Conservation (phyloP, 2,888 invertebrate genomes). For the Drosophila multiciliata region DNA sequence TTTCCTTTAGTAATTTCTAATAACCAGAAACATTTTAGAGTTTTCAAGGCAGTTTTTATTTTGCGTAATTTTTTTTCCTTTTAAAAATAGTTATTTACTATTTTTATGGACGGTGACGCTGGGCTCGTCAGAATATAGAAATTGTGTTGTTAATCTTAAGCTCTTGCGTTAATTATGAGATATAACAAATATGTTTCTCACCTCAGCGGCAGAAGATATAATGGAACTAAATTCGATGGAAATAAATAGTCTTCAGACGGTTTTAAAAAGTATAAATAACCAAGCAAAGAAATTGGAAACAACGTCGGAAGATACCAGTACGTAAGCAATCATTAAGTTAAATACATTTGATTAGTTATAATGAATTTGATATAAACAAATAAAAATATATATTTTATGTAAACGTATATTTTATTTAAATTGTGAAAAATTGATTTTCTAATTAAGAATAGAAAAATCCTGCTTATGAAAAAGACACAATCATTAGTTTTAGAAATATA, state of each 20-base stretch:
- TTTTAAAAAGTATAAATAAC: conserved; percentile 16
- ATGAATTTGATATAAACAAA: neutral
- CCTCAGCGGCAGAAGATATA: neutral
- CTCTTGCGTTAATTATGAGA: neutral
- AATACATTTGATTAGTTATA: neutral
- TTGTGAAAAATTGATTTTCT: neutral
- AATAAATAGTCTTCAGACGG: conserved; percentile 33
- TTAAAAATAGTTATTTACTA: no score
- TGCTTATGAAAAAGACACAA: neutral
- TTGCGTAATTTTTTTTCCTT: no score
- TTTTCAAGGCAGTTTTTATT: no score
- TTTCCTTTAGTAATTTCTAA: fast-evolving
- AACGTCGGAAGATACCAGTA: conserved; percentile 4
- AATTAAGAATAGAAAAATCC: neutral
- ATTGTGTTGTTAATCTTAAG: neutral
- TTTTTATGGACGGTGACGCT: no score
- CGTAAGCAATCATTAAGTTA: neutral
- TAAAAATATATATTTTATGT: neutral
- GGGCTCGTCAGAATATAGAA: no score
- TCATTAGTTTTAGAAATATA: neutral
- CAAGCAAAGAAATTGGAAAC: conserved; percentile 4
- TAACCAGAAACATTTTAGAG: neutral
- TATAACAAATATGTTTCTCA: neutral
- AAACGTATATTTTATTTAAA: neutral
- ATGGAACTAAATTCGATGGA: conserved; percentile 13